These are phyloP conservation scores for Sus cebifrons DNA, from an alignment of 2,797 vertebrate genomes.

Conservation along the genomic window DNA sequence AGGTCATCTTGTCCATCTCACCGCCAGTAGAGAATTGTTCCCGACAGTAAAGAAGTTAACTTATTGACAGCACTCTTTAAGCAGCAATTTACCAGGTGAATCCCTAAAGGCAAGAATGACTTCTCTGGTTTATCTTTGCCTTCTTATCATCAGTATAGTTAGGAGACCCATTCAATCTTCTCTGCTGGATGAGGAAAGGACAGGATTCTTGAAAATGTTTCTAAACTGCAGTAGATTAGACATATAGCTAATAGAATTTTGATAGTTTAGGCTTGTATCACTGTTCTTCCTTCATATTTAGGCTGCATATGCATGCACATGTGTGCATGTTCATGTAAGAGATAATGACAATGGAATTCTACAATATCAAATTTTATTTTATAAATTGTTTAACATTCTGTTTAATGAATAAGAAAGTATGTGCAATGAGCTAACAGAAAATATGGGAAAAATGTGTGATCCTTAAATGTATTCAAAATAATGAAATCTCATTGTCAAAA, in stretches of 20 bases:
- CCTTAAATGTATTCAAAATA: background rate
- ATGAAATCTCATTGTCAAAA: background rate
- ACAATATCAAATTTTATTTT: background rate
- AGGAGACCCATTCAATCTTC: conserved; percentile 79
- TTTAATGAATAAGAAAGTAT: background rate
- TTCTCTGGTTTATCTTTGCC: conserved; percentile 83
- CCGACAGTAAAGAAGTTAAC: conserved; percentile 85
- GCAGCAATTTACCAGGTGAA: conserved; percentile 85
- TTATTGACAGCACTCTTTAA: conserved; percentile 87
- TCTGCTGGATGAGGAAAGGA: conserved; percentile 31
- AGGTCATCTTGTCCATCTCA: conserved; percentile 86
- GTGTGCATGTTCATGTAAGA: background rate
- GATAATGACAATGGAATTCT: background rate
- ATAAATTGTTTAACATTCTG: background rate
- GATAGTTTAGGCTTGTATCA: background rate
- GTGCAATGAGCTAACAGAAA: background rate
- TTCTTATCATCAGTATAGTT: conserved; percentile 81
- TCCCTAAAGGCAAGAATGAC: conserved; percentile 85
- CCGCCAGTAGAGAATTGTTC: conserved; percentile 79
- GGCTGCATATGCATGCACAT: background rate
- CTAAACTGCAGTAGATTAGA: conserved; percentile 31
- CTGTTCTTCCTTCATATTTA: background rate
- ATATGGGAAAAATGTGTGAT: background rate
- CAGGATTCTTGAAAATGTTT: conserved; percentile 69
- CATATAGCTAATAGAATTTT: background rate